Percentiles rank a stretch among this genome's conserved stretches.
Conservation (phyloP, 2,888 invertebrate genomes). For the Drosophila cognata region DNA sequence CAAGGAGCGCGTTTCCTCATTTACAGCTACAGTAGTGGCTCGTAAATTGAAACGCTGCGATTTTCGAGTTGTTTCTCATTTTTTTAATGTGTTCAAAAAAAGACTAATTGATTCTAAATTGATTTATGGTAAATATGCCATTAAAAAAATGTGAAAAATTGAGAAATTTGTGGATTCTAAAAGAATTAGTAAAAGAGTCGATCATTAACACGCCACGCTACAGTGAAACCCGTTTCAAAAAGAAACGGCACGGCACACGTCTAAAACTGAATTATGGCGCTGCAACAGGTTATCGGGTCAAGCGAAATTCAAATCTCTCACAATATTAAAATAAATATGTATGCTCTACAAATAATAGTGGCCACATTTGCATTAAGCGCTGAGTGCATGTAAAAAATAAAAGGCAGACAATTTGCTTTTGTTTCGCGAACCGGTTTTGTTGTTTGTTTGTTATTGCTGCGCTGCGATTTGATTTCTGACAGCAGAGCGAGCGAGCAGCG, state of each 20-base stretch:
- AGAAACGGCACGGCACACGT: neutral
- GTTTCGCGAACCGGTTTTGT: constrained; percentile 56
- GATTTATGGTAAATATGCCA: too few relatives aligned
- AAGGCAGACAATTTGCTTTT: constrained; percentile 7
- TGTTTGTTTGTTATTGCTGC: constrained; percentile 18
- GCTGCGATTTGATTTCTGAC: constrained; percentile 22
- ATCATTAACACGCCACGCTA: neutral
- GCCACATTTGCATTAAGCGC: constrained; percentile 5
- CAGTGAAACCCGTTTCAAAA: constrained; percentile 11
- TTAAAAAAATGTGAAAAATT: neutral
- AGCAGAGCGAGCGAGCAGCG: constrained; percentile 25
- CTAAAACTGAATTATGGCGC: neutral
- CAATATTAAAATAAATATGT: constrained; percentile 2
- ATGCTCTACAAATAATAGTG: constrained; percentile 1
- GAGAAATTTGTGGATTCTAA: neutral
- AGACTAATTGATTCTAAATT: neutral
- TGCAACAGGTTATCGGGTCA: constrained; percentile 10
- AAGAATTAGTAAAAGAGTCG: neutral
- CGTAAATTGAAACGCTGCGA: neutral
- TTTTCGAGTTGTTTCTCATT: neutral
- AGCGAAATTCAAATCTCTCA: neutral
- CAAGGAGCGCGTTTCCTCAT: neutral
- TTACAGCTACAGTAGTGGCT: neutral
- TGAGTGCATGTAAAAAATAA: constrained; percentile 1
- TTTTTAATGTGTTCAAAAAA: neutral